A percentile compares a stretch with the other conserved stretches of the same genome.
Evolutionary conservation across 2,797 vertebrate genomes (phyloP).

Genomic region (Tapera naevia): DNA sequence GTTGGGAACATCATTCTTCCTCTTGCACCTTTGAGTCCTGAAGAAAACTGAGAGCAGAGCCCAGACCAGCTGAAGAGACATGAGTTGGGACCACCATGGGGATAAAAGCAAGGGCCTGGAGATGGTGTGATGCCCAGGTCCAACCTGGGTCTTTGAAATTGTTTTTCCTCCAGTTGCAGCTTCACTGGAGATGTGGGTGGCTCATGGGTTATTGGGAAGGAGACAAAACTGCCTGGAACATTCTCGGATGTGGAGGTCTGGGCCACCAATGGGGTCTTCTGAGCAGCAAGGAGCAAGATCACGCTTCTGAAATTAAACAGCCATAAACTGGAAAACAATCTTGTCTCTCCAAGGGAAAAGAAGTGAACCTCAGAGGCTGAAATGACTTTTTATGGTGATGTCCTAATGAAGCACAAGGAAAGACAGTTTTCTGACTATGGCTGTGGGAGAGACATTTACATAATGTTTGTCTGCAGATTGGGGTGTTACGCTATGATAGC

Average conservation of each 20-base stretch:
- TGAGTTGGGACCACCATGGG: not conserved
- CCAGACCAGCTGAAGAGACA: not conserved
- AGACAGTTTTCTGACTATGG: not conserved
- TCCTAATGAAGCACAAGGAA: conserved; percentile 7
- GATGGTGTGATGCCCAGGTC: not conserved
- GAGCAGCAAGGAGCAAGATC: not conserved
- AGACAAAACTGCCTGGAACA: not conserved
- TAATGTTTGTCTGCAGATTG: conserved; percentile 51
- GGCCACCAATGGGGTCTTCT: not conserved
- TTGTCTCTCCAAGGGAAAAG: not conserved
- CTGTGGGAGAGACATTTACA: conserved; percentile 28
- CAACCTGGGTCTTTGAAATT: not conserved
- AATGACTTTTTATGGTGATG: not conserved
- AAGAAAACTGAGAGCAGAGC: not conserved
- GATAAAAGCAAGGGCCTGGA: not conserved
- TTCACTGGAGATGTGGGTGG: not conserved
- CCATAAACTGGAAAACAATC: not conserved
- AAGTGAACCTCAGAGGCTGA: not conserved
- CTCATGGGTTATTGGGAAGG: not conserved
- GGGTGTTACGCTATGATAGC: not conserved
- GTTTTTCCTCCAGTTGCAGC: not conserved
- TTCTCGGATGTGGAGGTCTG: not conserved
- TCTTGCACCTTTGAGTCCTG: not conserved
- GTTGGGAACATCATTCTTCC: not conserved
- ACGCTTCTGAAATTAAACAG: not conserved